Conservation (phyloP, 2,113 vertebrate genomes). For the Paraplagusia blochii region DNA sequence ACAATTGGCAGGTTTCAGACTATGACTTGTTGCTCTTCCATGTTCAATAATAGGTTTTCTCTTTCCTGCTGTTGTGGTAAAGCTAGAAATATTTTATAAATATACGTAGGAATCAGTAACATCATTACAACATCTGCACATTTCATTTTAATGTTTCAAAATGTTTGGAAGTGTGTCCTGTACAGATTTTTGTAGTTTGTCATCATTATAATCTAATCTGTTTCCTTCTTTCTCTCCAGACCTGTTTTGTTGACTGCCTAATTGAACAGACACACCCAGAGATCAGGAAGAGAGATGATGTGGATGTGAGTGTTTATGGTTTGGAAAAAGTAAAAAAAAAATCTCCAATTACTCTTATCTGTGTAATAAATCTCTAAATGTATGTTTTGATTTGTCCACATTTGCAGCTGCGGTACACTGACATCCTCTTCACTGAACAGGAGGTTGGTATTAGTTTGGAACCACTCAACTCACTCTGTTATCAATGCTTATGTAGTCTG, state of each 20-base stretch:
- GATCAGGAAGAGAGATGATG: conserved; percentile 92
- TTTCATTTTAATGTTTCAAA: too few species aligned
- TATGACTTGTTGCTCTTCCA: too few species aligned
- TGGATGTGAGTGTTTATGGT: conserved; percentile 82
- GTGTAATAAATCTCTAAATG: neutral
- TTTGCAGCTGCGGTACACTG: conserved; percentile 94
- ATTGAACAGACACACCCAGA: conserved; percentile 98
- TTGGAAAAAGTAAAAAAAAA: neutral
- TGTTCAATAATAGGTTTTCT: too few species aligned
- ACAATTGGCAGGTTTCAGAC: too few species aligned
- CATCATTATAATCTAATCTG: conserved; percentile 2
- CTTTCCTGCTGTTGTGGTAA: too few species aligned
- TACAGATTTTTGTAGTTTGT: conserved; percentile 5
- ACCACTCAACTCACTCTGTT: neutral
- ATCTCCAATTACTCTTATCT: neutral
- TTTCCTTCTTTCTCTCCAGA: conserved; percentile 73
- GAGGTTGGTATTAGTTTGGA: conserved; percentile 79
- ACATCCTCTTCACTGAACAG: conserved; percentile 97
- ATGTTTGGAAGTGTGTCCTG: neutral
- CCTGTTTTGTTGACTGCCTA: conserved; percentile 96
- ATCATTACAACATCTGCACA: too few species aligned
- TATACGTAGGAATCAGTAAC: too few species aligned
- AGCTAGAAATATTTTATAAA: too few species aligned
- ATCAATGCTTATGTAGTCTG: too few species aligned
- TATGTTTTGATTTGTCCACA: conserved; percentile 15